Evolutionary conservation across 1,140 invertebrate genomes (phyloP).

Genomic region (Lepidurus apus): DNA sequence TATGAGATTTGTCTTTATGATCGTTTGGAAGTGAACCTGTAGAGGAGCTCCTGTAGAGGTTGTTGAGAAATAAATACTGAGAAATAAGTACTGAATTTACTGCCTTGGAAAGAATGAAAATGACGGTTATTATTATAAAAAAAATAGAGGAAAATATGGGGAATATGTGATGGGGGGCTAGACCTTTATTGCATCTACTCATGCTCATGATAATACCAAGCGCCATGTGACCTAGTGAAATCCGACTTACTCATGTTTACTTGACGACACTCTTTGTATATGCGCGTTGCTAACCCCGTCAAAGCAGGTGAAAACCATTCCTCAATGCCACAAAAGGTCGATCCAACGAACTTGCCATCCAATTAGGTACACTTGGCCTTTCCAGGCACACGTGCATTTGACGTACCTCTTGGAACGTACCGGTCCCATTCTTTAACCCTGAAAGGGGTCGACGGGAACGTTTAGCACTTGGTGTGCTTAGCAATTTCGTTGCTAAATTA

Average conservation of each 20-base stretch:
- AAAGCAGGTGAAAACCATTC: not conserved
- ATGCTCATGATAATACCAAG: not conserved
- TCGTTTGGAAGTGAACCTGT: too few species aligned
- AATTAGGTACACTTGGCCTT: not conserved
- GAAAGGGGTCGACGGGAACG: not conserved
- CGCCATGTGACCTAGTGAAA: not conserved
- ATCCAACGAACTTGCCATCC: not conserved
- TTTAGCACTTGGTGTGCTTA: not conserved
- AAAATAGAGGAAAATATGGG: too few species aligned
- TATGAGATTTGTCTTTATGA: too few species aligned
- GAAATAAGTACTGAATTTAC: too few species aligned
- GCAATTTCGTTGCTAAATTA: not conserved
- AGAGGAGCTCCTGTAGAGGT: too few species aligned
- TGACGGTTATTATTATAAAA: too few species aligned
- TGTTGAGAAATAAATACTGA: too few species aligned
- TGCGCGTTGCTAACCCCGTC: conserved; percentile 7
- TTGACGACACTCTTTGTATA: conserved; percentile 1
- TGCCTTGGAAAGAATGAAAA: too few species aligned
- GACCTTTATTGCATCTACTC: not conserved
- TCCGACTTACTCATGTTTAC: not conserved
- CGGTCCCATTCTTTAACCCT: not conserved
- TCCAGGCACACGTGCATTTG: not conserved
- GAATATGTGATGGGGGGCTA: not conserved
- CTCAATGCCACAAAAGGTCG: not conserved
- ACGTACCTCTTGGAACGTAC: not conserved